A percentile compares a stretch with the other conserved stretches of the same genome.
These are phyloP conservation scores for Harlomillsia oculata DNA, from an alignment of 1,140 invertebrate genomes.

Conservation along the genomic window DNA sequence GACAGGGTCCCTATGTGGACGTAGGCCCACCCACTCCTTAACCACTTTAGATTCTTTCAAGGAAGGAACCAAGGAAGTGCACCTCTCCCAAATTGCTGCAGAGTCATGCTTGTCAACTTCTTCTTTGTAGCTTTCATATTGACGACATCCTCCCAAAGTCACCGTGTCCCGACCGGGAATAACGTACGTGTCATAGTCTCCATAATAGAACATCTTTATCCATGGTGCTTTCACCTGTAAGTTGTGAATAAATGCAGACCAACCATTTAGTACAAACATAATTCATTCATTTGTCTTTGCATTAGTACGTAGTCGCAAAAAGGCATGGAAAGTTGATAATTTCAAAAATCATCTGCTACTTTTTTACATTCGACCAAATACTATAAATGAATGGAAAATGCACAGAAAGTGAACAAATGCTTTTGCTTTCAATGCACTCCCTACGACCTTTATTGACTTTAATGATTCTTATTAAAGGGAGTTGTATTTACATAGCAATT, in stretches of 20 bases:
- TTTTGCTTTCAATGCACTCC: no score
- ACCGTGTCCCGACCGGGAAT: conserved; percentile 62
- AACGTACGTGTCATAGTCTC: conserved; percentile 72
- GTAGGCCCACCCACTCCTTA: conserved; percentile 51
- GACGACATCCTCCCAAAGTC: conserved; percentile 73
- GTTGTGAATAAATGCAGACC: conserved; percentile 8
- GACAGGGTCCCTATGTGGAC: conserved; percentile 24
- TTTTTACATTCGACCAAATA: no score
- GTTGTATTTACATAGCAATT: no score
- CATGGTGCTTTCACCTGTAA: conserved; percentile 70
- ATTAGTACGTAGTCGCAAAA: conserved; percentile 2
- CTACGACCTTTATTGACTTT: no score
- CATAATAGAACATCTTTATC: conserved; percentile 78
- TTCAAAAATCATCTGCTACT: no score
- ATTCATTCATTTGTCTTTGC: no score
- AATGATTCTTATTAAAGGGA: no score
- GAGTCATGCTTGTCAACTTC: conserved; percentile 60
- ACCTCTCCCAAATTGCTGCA: conserved; percentile 62
- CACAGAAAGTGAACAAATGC: no score
- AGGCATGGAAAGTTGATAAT: no score
- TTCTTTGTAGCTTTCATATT: conserved; percentile 65
- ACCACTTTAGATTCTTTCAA: conserved; percentile 54
- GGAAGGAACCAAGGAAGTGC: conserved; percentile 58
- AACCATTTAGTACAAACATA: no score
- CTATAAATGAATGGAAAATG: no score